Conservation (phyloP, 2,797 vertebrate genomes). For the Manis crassicaudata region DNA sequence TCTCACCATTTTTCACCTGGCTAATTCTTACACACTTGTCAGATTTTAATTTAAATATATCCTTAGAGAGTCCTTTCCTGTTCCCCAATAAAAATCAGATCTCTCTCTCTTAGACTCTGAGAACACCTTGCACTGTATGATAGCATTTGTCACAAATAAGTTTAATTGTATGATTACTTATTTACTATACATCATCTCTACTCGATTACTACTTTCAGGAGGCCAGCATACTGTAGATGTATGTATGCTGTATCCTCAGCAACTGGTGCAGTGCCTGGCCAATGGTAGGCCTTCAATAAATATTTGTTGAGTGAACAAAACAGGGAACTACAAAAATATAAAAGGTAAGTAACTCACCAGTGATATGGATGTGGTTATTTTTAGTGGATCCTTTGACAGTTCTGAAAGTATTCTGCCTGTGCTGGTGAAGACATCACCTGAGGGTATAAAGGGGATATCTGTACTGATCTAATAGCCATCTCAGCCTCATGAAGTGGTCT, state of each 20-base stretch:
- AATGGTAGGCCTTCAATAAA: background rate
- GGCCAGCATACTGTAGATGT: background rate
- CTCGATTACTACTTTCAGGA: background rate
- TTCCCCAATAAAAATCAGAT: background rate
- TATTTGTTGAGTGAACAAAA: constrained; percentile 5
- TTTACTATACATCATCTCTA: background rate
- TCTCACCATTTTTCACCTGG: constrained; percentile 24
- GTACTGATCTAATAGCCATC: background rate
- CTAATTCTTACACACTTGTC: constrained; percentile 15
- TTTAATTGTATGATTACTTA: background rate
- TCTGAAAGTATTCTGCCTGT: constrained; percentile 45
- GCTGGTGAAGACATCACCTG: constrained; percentile 54
- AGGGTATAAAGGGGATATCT: background rate
- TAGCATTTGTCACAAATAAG: constrained; percentile 19
- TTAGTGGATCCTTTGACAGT: constrained; percentile 43
- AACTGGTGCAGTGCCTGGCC: background rate
- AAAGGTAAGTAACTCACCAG: constrained; percentile 66
- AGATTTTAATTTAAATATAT: constrained; percentile 53
- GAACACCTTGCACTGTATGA: background rate
- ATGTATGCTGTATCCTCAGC: background rate
- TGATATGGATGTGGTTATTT: constrained; percentile 28
- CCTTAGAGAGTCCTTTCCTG: background rate
- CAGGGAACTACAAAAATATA: background rate
- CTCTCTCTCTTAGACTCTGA: constrained; percentile 9
- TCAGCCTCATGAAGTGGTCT: background rate